Base-by-base conservation (phyloP, 2,888 invertebrate genomes). In the Dicranocentrus wangi region DNA sequence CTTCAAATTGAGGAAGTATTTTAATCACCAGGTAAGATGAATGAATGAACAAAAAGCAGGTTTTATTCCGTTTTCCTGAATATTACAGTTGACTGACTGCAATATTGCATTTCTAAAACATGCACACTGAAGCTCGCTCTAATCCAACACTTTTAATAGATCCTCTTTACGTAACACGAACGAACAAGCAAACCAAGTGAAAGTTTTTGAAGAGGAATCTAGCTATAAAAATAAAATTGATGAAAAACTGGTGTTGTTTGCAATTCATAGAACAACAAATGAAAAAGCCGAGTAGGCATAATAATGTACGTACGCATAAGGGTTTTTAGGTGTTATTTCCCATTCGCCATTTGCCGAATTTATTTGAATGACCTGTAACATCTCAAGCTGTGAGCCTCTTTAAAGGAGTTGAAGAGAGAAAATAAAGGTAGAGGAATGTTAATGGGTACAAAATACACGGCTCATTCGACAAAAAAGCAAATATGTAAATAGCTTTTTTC, bases 341-440 rank as follows among this genome's bases (percentile, higher is more conserved):
- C 39, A 8, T 39, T 39, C 13, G 39, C 13, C 7, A 5, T 39
- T 39, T 47, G 15, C 47, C 2, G n/a, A 47, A 47, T 47, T 55
- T 55, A 55, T 25, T 55, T 25, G 55, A 55, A 23, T 55, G 55
- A 55, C 55, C 55, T 55, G 55, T 55, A 55, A 55, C 55, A 55
- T 55, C 25, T 23, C 55, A 55, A 55, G 55, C 25, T 55, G 55
- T 55, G 55, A 55, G 55, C 13, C 5, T 47, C n/a, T n/a, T 15
- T n/a, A n/a, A n/a, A n/a, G n/a, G n/a, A n/a, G n/a, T 55, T 55
- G 2, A 7, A 53, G 25, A 23, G 21, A 2, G 25, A 10, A 17
- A 55, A 10, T 55, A 21, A 55, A 55, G 25, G n/a, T 8, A 47
- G 13, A 47, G 15, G 47, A 51, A 17, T 3, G 19, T 17, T 17